phyloP scores from a whole-genome alignment of 2,797 vertebrate species.

The Notamacropus eugenii region DNA sequence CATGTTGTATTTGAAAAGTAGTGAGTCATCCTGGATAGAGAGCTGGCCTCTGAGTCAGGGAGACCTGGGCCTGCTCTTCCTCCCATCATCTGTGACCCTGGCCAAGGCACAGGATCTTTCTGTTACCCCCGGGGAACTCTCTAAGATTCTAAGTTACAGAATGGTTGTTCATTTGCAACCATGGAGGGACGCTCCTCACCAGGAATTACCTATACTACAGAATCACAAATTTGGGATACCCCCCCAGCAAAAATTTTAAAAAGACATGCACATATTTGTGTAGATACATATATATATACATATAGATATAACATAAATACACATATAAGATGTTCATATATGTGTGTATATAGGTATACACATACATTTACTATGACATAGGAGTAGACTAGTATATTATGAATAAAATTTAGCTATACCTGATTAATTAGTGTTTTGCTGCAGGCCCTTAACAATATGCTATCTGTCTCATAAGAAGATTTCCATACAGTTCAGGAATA shows the following conservation, averaged over 20 bases:
- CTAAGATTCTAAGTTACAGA: not conserved
- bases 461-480: not conserved
- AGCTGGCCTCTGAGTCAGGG: not conserved
- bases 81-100: not conserved
- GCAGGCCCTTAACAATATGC: constrained; percentile 1
- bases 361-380: not conserved
- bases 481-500: not conserved
- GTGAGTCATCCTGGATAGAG: not conserved
- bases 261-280: not conserved
- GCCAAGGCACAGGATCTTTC: not conserved
- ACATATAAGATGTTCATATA: no score
- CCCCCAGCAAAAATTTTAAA: not conserved
- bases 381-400: not conserved
- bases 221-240: not conserved
- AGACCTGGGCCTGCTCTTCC: not conserved
- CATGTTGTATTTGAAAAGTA: not conserved
- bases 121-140: not conserved
- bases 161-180: not conserved
- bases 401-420: not conserved
- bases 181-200: not conserved
- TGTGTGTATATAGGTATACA: not conserved
- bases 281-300: not conserved
- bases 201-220: not conserved
- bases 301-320: no score
- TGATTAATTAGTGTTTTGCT: not conserved